Base-by-base conservation (phyloP, 2,113 vertebrate species). In the Eolophus roseicapilla region DNA sequence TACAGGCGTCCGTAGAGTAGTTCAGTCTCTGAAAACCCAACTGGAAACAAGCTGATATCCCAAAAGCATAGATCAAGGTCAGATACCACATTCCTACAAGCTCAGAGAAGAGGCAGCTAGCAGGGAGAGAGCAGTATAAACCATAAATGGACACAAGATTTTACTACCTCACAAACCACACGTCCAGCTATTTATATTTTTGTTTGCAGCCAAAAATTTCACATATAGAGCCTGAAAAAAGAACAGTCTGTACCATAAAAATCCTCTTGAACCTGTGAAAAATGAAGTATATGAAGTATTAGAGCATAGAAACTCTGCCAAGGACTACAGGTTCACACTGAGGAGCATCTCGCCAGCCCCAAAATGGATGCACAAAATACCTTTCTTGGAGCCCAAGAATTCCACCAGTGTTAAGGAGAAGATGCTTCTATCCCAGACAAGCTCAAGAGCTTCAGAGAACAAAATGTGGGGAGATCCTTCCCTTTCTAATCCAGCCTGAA, bases 391-490 rank as follows among this genome's bases (percentile, higher is more conserved):
- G 46, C 10, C 47, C 2, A 39, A 23, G 35, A 91, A 87, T 69
- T 31, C 68, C 25, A 52, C 1, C 7, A 33, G 63, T 0, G 0
- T 70, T 69, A 70, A 65, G 59, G 41, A 91, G 44, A 71, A 87
- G 67, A 17, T 5, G 3, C 16, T 91, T 80, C 49, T 67, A 27
- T 18, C 63, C 67, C 41, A 65, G 20, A 82, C 28, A 13, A 67
- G 76, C 64, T 91, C 68, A 59, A 92, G n/a, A 88, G 75, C 82
- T 88, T 74, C 75, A 23, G 67, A 79, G 53, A 80, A 80, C 28
- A 80, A 94, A 94, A 50, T 1, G 10, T 4, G 3, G 17, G 44
- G 24, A 60, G 73, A 74, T 33, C 47, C 39, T 37, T 28, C n/a
- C 60, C 16, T 13, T 87, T 60, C 59, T 55, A 63, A 88, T 11